phyloP scores from a whole-genome alignment of 2,888 invertebrate species.

The Polia nebulosa region DNA sequence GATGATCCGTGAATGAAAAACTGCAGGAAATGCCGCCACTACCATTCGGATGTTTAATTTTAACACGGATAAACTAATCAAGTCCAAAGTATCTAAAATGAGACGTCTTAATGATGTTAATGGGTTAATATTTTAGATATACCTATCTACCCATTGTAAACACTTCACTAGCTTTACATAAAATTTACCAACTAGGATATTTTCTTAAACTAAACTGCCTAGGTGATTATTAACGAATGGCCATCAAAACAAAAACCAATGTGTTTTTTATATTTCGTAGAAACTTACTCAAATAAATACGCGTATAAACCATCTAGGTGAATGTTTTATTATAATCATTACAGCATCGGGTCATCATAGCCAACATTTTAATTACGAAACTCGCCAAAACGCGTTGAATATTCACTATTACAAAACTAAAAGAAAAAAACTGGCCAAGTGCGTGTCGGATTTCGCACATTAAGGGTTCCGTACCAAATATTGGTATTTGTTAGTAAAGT shows the following conservation, averaged over 20 bases:
- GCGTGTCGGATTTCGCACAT: too few species aligned
- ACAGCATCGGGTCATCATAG: conserved; percentile 17
- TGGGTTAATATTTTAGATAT: conserved; percentile 13
- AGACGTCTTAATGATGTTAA: conserved; percentile 7
- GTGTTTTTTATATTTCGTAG: background rate
- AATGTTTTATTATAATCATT: conserved; percentile 30
- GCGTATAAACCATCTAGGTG: conserved; percentile 22
- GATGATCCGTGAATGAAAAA: conserved; percentile 37
- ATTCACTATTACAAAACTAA: conserved; percentile 46
- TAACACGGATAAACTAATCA: conserved; percentile 35
- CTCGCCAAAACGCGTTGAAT: conserved; percentile 17
- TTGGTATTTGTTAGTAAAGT: too few species aligned
- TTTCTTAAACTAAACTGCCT: background rate
- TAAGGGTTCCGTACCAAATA: too few species aligned
- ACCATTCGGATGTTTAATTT: conserved; percentile 5
- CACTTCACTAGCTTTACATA: conserved; percentile 4
- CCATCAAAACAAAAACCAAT: conserved; percentile 3
- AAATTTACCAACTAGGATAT: conserved; percentile 4
- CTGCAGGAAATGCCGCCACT: conserved; percentile 33
- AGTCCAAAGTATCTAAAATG: conserved; percentile 8
- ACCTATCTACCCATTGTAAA: background rate
- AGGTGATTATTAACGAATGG: background rate
- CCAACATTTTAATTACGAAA: conserved; percentile 26
- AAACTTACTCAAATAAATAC: conserved; percentile 8
- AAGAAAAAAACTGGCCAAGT: too few species aligned